A percentile compares a stretch with the other conserved stretches of the same genome.
These are phyloP conservation scores for Spialia ferax DNA, from an alignment of 2,888 invertebrate genomes.

Conservation along the genomic window DNA sequence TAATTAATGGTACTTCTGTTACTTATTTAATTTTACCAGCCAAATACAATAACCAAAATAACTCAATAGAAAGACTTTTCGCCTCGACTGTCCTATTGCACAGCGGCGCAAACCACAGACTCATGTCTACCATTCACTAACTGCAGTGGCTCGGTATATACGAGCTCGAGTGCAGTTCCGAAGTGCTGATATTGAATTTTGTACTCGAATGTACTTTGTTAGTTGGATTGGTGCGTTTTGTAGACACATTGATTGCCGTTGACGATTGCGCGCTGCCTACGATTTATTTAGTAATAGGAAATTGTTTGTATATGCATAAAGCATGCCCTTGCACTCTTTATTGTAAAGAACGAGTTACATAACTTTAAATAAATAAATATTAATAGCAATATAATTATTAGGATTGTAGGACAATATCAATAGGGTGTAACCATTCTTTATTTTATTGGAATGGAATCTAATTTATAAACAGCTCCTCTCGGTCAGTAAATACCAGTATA, in stretches of 20 bases:
- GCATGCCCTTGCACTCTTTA: no score
- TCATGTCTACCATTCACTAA: constrained; percentile 40
- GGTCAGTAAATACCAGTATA: no score
- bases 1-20: no score
- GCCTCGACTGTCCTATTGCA: constrained; percentile 9
- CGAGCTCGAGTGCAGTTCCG: constrained; percentile 25
- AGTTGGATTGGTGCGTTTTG: constrained; percentile 41
- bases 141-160: constrained; percentile 32
- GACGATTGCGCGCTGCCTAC: constrained; percentile 19
- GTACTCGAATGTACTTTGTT: constrained; percentile 40
- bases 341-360: no score
- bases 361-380: no score
- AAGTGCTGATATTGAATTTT: constrained; percentile 41
- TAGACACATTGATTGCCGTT: constrained; percentile 37
- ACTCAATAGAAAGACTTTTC: background rate
- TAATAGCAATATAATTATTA: no score
- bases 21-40: no score
- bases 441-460: no score
- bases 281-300: background rate
- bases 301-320: background rate
- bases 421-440: no score
- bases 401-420: no score
- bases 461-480: no score
- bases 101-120: constrained; percentile 35
- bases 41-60: background rate